Conservation (phyloP, 2,888 invertebrate species). For the Elysia crispata region DNA sequence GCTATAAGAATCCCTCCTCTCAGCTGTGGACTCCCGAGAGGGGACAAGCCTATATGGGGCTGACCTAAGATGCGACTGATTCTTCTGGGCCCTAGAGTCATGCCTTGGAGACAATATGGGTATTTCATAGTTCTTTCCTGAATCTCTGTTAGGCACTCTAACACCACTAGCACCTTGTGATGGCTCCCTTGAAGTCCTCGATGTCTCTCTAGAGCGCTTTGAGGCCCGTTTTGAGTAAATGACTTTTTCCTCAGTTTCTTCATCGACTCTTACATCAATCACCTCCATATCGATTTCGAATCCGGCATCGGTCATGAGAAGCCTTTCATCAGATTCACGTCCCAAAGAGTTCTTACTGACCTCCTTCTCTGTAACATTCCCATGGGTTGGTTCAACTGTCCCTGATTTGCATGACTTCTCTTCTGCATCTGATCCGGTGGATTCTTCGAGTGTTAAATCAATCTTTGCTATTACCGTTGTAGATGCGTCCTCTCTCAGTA, state of each 20-base stretch:
- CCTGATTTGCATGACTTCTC: too few relatives aligned
- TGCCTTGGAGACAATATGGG: too few relatives aligned
- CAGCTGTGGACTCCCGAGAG: slow-evolving; percentile 14
- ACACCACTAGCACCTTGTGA: too few relatives aligned
- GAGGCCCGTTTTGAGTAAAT: slow-evolving; percentile 26
- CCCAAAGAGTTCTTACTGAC: background rate
- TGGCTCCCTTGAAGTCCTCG: too few relatives aligned
- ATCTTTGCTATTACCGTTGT: slow-evolving; percentile 29
- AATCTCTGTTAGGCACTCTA: too few relatives aligned
- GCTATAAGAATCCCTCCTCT: slow-evolving; percentile 4
- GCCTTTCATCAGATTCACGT: slow-evolving; percentile 12
- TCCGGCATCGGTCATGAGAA: slow-evolving; percentile 39
- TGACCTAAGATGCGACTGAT: too few relatives aligned
- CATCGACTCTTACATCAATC: slow-evolving; percentile 41
- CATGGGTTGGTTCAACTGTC: background rate
- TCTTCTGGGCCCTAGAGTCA: too few relatives aligned
- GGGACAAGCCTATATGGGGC: background rate
- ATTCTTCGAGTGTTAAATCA: slow-evolving; percentile 44
- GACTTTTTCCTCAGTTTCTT: slow-evolving; percentile 12
- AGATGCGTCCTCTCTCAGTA: slow-evolving; percentile 23
- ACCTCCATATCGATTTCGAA: slow-evolving; percentile 44
- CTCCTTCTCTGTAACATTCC: background rate
- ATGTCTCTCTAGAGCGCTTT: too few relatives aligned
- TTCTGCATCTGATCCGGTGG: slow-evolving; percentile 5
- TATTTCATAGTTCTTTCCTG: too few relatives aligned